Evolutionary conservation across 2,797 vertebrate genomes (phyloP).

Genomic region (Aselliscus stoliczkanus): DNA sequence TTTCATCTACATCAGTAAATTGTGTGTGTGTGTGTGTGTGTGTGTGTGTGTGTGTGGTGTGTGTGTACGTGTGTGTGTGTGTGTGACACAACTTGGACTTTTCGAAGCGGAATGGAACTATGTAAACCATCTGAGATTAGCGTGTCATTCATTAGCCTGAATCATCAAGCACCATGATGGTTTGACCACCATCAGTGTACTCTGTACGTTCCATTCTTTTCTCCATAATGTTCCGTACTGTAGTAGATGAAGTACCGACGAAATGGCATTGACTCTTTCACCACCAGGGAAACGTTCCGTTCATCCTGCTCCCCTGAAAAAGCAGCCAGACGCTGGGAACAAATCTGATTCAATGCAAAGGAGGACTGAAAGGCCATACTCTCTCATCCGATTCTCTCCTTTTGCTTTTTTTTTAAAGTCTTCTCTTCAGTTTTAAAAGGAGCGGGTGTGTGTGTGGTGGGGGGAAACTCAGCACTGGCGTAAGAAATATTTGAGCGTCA

Average conservation of each 20-base stretch:
- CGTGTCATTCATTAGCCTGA: background rate
- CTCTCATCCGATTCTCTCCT: background rate
- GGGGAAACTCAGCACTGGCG: background rate
- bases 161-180: background rate
- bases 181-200: too few species aligned
- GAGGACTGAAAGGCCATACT: background rate
- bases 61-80: background rate
- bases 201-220: background rate
- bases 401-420: background rate
- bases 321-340: background rate
- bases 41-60: too few species aligned
- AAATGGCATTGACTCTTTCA: background rate
- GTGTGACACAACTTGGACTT: background rate
- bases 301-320: background rate
- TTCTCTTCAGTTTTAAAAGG: background rate
- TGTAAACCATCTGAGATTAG: background rate
- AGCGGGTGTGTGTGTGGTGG: too few species aligned
- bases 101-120: background rate
- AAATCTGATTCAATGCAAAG: background rate
- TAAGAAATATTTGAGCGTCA: background rate
- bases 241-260: background rate
- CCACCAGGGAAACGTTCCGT: background rate
- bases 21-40: too few species aligned
- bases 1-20: background rate
- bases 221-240: background rate